Evolutionary conservation across 2,888 invertebrate genomes (phyloP).

Genomic region (Oligia strigilis): DNA sequence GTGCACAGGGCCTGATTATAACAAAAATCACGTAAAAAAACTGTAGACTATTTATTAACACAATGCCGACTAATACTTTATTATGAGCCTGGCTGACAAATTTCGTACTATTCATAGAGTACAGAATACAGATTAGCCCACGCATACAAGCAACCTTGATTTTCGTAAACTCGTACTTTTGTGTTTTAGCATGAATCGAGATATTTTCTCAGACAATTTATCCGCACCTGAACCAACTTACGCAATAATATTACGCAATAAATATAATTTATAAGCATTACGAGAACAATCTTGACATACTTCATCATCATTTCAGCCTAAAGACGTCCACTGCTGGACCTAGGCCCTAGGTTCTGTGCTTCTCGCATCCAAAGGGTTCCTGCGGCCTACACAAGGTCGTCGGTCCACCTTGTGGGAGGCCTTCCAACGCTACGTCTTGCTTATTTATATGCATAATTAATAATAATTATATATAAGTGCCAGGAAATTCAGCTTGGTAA

Average conservation of each 20-base stretch:
- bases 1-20: neutral
- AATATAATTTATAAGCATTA: slow-evolving; percentile 15
- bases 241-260: slow-evolving; percentile 21
- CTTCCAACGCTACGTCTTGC: too few relatives aligned
- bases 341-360: too few relatives aligned
- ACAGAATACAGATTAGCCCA: slow-evolving; percentile 25
- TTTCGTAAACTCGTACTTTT: slow-evolving; percentile 44
- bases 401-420: too few relatives aligned
- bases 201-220: slow-evolving; percentile 41
- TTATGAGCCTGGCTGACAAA: slow-evolving; percentile 9
- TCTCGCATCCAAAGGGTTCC: too few relatives aligned
- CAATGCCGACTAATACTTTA: slow-evolving; percentile 7
- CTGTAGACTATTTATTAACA: neutral
- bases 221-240: slow-evolving; percentile 22
- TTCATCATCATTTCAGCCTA: too few relatives aligned
- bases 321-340: too few relatives aligned
- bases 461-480: too few relatives aligned
- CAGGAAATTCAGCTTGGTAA: neutral
- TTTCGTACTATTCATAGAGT: slow-evolving; percentile 20
- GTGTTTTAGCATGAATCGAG: slow-evolving; percentile 41
- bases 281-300: neutral
- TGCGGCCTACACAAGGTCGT: too few relatives aligned
- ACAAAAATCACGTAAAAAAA: neutral
- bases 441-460: neutral
- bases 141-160: slow-evolving; percentile 47